Percentiles rank a stretch among this genome's conserved stretches.
phyloP scores from a whole-genome alignment of 2,797 vertebrate genomes.

The Lacerta bilineata region DNA sequence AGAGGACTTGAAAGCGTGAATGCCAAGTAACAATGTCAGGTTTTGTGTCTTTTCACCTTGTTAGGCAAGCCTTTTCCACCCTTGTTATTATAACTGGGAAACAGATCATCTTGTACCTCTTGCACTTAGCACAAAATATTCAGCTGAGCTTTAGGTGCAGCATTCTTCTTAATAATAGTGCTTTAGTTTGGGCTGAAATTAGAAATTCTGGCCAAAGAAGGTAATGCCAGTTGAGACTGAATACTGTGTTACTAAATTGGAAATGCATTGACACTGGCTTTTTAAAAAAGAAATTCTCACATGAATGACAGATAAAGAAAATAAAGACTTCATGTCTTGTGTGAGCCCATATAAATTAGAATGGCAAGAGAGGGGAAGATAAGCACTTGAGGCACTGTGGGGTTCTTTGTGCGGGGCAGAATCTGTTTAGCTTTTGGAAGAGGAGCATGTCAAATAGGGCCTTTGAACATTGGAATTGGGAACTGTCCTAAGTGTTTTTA shows the following conservation, averaged over 20 bases:
- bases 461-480: not conserved
- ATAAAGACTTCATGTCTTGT: not conserved
- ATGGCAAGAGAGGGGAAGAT: not conserved
- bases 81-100: not conserved
- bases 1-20: not conserved
- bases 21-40: not conserved
- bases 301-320: not conserved
- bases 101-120: slow-evolving; percentile 5
- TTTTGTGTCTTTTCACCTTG: not conserved
- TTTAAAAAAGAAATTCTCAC: not conserved
- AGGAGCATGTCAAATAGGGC: not conserved
- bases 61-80: not conserved
- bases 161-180: not conserved
- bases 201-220: not conserved
- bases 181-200: not conserved
- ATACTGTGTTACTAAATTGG: not conserved
- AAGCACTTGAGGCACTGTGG: not conserved
- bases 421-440: not conserved
- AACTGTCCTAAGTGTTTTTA: not conserved
- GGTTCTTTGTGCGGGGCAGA: not conserved
- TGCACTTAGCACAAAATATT: slow-evolving; percentile 13
- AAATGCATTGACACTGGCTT: slow-evolving; percentile 13
- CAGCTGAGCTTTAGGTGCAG: slow-evolving; percentile 33
- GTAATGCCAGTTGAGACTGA: not conserved
- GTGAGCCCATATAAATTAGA: not conserved